Base-by-base conservation (phyloP, 2,113 vertebrate species). In the Stigmatopora nigra region DNA sequence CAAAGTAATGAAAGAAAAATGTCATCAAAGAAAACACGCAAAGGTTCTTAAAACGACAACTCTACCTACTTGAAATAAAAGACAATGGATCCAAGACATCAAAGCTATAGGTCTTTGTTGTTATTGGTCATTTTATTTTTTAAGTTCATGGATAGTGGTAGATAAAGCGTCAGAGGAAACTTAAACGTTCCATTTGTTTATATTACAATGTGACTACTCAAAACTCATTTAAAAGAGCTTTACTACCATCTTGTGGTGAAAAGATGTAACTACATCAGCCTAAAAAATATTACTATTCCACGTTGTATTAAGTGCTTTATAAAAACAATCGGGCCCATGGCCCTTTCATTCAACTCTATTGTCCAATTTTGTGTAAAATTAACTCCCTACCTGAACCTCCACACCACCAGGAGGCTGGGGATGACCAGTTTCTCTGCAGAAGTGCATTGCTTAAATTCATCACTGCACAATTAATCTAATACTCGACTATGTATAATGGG, bases 171-270 rank as follows among this genome's bases (percentile, higher is more conserved):
- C 0, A 22, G 2, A 22, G 3, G 20, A 45, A 46, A 22, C n/a
- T 13, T 61, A 45, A 15, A 46, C 19, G 38, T 61, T 61, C 12
- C 10, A 6, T 44, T 44, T n/a, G n/a, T 44, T 61, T n/a, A n/a
- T 45, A 20, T 61, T 45, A 4, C 57, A 19, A 60, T 19, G 36
- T 19, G 3, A 10, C 7, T 3, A 22, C 19, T 22, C 20, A 13
- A 45, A 20, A 41, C 9, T 7, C 0, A 41, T 8, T 8, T 4
- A 20, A 46, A 44, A 61, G 59, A 41, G 31, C 41, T 62, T 75
- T 64, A 67, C 0, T 41, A 1, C 77, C 81, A 52, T 58, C 78
- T 63, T 48, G 78, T 73, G 86, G 73, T 17, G 12, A 0, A 25
- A 17, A 17, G 3, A 35, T 9, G 60, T 1, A 9, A 9, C 7